Evolutionary conservation across 1,140 invertebrate genomes (phyloP).

Genomic region (Dreissena polymorpha): DNA sequence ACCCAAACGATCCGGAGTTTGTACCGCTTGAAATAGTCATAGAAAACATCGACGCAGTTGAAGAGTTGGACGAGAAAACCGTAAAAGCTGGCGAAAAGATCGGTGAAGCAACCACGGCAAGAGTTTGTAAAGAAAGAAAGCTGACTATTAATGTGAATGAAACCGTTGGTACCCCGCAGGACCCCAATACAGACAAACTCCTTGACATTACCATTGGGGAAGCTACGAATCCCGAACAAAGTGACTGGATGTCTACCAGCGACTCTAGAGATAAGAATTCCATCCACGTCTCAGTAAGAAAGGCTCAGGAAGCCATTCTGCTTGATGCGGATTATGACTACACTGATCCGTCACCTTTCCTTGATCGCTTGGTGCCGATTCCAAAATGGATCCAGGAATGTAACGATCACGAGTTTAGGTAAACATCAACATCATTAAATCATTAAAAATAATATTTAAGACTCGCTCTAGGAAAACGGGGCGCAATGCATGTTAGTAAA

Average conservation of each 20-base stretch:
- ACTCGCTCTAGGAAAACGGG: no score
- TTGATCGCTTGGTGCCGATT: conserved; percentile 14
- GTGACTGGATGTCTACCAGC: neutral
- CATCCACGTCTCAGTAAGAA: conserved; percentile 30
- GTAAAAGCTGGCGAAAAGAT: conserved; percentile 23
- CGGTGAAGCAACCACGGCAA: conserved; percentile 3
- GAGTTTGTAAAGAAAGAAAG: neutral
- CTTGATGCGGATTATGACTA: conserved; percentile 37
- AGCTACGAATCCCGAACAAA: neutral
- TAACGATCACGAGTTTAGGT: conserved; percentile 42
- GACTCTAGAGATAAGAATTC: neutral
- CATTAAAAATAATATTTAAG: no score
- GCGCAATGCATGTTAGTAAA: neutral
- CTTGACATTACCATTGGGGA: neutral
- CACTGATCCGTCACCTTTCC: conserved; percentile 31
- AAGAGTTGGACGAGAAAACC: neutral
- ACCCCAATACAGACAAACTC: neutral
- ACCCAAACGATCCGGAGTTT: conserved; percentile 27
- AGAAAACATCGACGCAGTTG: conserved; percentile 14
- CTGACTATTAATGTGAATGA: no score
- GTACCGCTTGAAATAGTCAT: conserved; percentile 4
- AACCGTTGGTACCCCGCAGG: no score
- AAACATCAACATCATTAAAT: neutral
- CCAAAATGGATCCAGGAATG: conserved; percentile 47
- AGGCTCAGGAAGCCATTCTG: neutral